phyloP scores from a whole-genome alignment of 2,888 invertebrate species.

The Trachelus troglodyta region DNA sequence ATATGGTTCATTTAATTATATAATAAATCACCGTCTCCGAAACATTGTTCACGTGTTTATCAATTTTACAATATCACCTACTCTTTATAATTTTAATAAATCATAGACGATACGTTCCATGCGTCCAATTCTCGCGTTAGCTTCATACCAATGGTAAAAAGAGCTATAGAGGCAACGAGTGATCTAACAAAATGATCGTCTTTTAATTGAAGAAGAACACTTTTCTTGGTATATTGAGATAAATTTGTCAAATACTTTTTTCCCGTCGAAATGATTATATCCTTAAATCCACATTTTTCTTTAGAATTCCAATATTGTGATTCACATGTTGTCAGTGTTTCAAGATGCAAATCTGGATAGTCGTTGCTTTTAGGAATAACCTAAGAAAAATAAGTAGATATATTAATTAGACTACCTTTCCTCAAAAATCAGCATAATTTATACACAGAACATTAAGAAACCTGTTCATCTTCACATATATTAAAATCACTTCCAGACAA shows the following conservation, averaged over 20 bases:
- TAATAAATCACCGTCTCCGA: background rate
- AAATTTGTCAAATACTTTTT: background rate
- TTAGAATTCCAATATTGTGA: background rate
- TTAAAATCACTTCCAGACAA: background rate
- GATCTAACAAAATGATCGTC: background rate
- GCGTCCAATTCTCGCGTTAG: background rate
- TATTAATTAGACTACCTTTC: background rate
- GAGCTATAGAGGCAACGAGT: background rate
- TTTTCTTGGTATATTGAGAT: background rate
- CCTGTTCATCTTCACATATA: background rate
- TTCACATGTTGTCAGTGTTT: slow-evolving; percentile 15
- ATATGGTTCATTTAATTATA: background rate
- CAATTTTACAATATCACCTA: background rate
- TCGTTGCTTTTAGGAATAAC: slow-evolving; percentile 57
- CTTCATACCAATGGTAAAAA: slow-evolving; percentile 2
- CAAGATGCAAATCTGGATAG: slow-evolving; percentile 56
- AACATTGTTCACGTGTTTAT: background rate
- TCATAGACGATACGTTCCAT: background rate
- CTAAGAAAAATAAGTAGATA: slow-evolving; percentile 28
- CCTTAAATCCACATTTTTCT: background rate
- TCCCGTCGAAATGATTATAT: background rate
- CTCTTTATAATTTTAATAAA: background rate
- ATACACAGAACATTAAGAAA: background rate
- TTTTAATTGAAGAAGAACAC: background rate
- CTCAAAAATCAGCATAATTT: background rate